A percentile compares a stretch with the other conserved stretches of the same genome.
Conservation (phyloP, 2,113 vertebrate species). For the Thamnaconus septentrionalis region DNA sequence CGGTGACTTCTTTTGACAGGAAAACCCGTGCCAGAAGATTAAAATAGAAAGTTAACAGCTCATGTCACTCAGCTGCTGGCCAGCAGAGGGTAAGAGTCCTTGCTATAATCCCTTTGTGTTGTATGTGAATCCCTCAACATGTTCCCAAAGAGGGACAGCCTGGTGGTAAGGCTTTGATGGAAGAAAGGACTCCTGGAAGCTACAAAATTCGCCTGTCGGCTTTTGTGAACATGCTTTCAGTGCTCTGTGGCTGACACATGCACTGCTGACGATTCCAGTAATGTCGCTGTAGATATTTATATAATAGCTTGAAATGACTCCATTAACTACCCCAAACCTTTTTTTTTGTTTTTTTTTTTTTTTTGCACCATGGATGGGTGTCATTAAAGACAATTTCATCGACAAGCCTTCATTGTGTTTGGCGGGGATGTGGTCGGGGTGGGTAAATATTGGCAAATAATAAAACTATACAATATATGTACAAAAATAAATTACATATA, state of each 20-base stretch:
- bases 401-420: too few species aligned
- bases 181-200: constrained; percentile 58
- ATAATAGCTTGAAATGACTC: too few species aligned
- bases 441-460: background rate
- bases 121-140: constrained; percentile 72
- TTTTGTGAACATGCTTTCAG: constrained; percentile 62
- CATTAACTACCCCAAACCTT: too few species aligned
- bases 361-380: too few species aligned
- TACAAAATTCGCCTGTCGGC: constrained; percentile 71
- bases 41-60: constrained; percentile 87
- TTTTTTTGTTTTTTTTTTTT: too few species aligned
- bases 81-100: constrained; percentile 79
- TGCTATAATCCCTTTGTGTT: constrained; percentile 63
- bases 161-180: constrained; percentile 51
- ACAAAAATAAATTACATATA: too few species aligned
- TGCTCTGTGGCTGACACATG: constrained; percentile 53
- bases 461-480: too few species aligned
- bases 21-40: constrained; percentile 76
- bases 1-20: constrained; percentile 59
- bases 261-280: constrained; percentile 28
- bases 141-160: constrained; percentile 57
- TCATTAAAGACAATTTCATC: too few species aligned
- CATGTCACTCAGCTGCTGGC: constrained; percentile 81
- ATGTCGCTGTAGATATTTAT: constrained; percentile 22
- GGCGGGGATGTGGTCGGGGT: too few species aligned